These are phyloP conservation scores for Yponomeuta plumbellus DNA, from an alignment of 2,888 invertebrate species.

Conservation along the genomic window DNA sequence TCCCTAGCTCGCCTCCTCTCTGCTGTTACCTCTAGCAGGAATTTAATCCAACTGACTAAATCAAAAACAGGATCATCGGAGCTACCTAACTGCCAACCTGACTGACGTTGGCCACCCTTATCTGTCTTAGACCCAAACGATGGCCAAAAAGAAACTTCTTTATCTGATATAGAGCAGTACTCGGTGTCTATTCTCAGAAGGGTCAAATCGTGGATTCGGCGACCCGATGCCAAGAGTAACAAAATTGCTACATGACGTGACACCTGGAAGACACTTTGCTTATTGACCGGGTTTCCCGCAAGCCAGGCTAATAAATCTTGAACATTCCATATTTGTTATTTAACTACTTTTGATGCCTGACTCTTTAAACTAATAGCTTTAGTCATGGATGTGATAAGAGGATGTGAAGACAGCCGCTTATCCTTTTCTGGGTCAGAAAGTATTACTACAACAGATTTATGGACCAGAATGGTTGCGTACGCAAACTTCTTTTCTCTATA, in stretches of 20 bases:
- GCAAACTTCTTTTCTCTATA: background rate
- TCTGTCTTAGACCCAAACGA: background rate
- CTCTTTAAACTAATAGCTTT: background rate
- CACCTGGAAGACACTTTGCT: background rate
- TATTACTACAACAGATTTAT: background rate
- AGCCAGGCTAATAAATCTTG: background rate
- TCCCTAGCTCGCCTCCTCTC: background rate
- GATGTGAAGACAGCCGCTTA: background rate
- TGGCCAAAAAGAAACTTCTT: background rate
- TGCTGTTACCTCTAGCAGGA: background rate
- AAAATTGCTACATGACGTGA: background rate
- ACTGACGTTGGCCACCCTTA: background rate
- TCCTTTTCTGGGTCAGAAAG: background rate
- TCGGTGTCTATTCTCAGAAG: background rate
- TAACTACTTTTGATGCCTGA: background rate
- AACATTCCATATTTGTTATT: background rate
- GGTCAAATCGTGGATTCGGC: background rate
- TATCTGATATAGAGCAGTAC: background rate
- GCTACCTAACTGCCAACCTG: background rate
- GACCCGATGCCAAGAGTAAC: background rate
- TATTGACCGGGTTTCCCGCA: background rate
- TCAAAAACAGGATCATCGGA: background rate
- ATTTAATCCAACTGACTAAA: background rate
- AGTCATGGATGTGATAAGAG: background rate
- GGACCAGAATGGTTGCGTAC: conserved; percentile 8